phyloP scores from a whole-genome alignment of 2,113 vertebrate species.

The Neodontobutis hainanensis region DNA sequence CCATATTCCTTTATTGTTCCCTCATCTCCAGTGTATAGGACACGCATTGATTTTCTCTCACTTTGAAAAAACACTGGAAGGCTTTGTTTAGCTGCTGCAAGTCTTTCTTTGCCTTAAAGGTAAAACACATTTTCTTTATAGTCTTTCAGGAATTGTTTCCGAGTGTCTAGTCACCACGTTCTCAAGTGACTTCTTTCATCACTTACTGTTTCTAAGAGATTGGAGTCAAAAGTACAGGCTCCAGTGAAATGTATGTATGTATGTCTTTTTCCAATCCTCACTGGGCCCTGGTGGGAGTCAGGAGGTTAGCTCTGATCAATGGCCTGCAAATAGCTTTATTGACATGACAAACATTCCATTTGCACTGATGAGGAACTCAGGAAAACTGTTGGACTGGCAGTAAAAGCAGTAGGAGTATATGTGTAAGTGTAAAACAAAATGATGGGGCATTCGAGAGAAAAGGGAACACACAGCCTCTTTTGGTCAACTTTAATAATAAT shows the following conservation, averaged over 20 bases:
- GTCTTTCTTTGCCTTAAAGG: not conserved
- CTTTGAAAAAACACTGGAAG: slow-evolving; percentile 31
- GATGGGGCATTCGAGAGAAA: not conserved
- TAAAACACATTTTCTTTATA: slow-evolving; percentile 14
- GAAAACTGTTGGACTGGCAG: slow-evolving; percentile 27
- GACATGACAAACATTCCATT: slow-evolving; percentile 74
- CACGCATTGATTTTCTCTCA: slow-evolving; percentile 62
- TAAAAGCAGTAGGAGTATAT: not conserved
- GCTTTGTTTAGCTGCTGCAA: slow-evolving; percentile 55
- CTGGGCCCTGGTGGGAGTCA: slow-evolving; percentile 25
- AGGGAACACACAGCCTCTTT: too few species aligned
- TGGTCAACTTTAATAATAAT: too few species aligned
- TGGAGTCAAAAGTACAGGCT: not conserved
- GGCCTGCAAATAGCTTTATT: slow-evolving; percentile 73
- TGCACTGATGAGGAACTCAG: slow-evolving; percentile 61
- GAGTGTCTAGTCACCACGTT: slow-evolving; percentile 1
- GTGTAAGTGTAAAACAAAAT: not conserved
- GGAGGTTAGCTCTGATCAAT: slow-evolving; percentile 65
- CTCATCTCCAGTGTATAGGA: slow-evolving; percentile 59
- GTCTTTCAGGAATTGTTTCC: not conserved
- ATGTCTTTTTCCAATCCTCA: slow-evolving; percentile 40
- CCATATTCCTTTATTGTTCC: slow-evolving; percentile 59
- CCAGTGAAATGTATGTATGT: slow-evolving; percentile 58
- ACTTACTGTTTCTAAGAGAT: not conserved
- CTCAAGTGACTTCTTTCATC: not conserved